These are phyloP conservation scores for Oryzias celebensis DNA, from an alignment of 2,113 vertebrate species.

Conservation along the genomic window DNA sequence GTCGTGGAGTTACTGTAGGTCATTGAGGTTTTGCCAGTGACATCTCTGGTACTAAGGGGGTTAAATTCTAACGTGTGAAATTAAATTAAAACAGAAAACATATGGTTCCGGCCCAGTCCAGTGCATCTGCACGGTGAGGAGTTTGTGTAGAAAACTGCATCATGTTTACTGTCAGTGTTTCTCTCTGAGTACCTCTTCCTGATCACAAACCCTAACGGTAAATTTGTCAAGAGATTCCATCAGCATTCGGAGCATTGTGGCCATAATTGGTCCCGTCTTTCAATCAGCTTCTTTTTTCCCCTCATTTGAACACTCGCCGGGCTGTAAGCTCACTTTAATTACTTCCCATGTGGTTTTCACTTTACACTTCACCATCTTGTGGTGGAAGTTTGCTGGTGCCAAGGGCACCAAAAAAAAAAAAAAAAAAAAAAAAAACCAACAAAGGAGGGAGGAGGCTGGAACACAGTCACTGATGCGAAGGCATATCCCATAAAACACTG, in stretches of 20 bases:
- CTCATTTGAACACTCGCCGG: constrained; percentile 33
- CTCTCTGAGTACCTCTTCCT: neutral
- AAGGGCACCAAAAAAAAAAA: constrained; percentile 30
- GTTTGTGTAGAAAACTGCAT: neutral
- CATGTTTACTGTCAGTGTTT: constrained; percentile 20
- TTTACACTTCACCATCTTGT: constrained; percentile 47
- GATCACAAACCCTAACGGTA: constrained; percentile 19
- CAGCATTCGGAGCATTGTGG: constrained; percentile 32
- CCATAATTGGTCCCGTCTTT: constrained; percentile 55
- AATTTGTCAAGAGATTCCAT: constrained; percentile 51
- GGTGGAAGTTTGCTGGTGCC: constrained; percentile 40
- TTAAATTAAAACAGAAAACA: too few species aligned
- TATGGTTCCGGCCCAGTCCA: neutral
- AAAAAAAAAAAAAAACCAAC: constrained; percentile 22
- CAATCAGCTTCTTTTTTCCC: constrained; percentile 41
- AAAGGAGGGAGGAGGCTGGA: constrained; percentile 10
- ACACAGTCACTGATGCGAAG: constrained; percentile 15
- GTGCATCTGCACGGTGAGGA: constrained; percentile 4
- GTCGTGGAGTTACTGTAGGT: too few species aligned
- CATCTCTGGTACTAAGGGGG: too few species aligned
- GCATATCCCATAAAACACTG: constrained; percentile 40
- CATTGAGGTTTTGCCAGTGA: too few species aligned
- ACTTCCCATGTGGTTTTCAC: constrained; percentile 53
- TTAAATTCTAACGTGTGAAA: too few species aligned
- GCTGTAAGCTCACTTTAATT: constrained; percentile 57